These are phyloP conservation scores for Microtus ochrogaster DNA, from an alignment of 2,113 vertebrate genomes.

Conservation along the genomic window DNA sequence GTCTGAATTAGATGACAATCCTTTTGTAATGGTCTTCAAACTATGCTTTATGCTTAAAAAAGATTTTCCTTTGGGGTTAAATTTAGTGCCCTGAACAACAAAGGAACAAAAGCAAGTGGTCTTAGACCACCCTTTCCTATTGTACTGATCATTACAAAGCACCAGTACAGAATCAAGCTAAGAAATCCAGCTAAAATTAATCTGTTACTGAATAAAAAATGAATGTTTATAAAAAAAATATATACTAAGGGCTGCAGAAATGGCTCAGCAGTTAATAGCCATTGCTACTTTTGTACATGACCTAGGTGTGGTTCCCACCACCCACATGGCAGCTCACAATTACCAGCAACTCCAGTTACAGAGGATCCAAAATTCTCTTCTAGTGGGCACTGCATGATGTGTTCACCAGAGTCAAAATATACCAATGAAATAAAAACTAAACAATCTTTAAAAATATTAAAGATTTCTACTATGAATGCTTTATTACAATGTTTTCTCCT, in stretches of 20 bases:
- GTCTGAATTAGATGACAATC: neutral
- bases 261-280: neutral
- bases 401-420: neutral
- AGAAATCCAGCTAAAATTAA: slow-evolving; percentile 15
- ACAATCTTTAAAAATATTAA: neutral
- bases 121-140: neutral
- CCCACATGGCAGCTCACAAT: neutral
- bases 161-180: neutral
- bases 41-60: neutral
- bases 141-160: neutral
- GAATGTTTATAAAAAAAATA: slow-evolving; percentile 32
- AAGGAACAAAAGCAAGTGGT: slow-evolving; percentile 13
- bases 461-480: neutral
- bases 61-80: slow-evolving; percentile 29
- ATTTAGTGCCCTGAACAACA: neutral
- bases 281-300: neutral
- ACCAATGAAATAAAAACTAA: neutral
- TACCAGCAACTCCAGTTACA: neutral
- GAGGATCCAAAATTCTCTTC: neutral
- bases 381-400: neutral
- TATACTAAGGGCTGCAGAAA: neutral
- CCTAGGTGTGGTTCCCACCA: neutral
- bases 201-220: neutral
- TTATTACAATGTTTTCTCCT: slow-evolving; percentile 47
- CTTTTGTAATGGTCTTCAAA: slow-evolving; percentile 40